Percentiles rank a stretch among this genome's conserved stretches.
Evolutionary conservation across 2,113 vertebrate species (phyloP).

Genomic region (Corythornis cristatus): DNA sequence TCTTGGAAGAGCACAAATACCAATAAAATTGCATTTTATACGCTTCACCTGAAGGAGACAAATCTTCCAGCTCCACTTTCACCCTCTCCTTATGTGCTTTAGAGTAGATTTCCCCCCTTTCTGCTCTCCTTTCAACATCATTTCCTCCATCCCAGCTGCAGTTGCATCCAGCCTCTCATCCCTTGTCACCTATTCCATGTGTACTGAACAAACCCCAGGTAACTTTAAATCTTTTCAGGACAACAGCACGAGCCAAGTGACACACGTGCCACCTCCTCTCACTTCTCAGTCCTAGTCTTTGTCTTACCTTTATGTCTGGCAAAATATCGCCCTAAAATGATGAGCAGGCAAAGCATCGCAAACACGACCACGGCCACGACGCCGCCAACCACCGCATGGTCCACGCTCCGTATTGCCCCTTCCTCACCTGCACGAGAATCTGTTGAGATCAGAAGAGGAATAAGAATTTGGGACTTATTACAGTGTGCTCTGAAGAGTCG

Average conservation of each 20-base stretch:
- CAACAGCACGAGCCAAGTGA: rapidly evolving
- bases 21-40: background rate
- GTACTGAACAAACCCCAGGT: no score
- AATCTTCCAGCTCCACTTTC: background rate
- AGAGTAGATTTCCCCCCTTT: background rate
- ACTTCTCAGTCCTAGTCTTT: rapidly evolving
- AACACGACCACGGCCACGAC: conserved; percentile 99
- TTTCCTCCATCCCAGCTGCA: rapidly evolving
- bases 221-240: background rate
- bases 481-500: background rate
- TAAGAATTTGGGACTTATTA: conserved; percentile 1
- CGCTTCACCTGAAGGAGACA: background rate
- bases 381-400: conserved; percentile 96
- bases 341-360: conserved; percentile 97
- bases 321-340: conserved; percentile 97
- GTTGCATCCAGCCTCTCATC: background rate
- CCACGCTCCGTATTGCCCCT: conserved; percentile 86
- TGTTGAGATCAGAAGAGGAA: conserved; percentile 75
- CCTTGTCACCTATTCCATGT: background rate
- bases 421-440: conserved; percentile 94
- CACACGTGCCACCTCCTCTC: rapidly evolving
- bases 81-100: background rate
- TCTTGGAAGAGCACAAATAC: background rate
- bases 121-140: background rate
- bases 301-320: conserved; percentile 99